These are phyloP conservation scores for Neomonachus schauinslandi DNA, from an alignment of 2,113 vertebrate species.

Conservation along the genomic window DNA sequence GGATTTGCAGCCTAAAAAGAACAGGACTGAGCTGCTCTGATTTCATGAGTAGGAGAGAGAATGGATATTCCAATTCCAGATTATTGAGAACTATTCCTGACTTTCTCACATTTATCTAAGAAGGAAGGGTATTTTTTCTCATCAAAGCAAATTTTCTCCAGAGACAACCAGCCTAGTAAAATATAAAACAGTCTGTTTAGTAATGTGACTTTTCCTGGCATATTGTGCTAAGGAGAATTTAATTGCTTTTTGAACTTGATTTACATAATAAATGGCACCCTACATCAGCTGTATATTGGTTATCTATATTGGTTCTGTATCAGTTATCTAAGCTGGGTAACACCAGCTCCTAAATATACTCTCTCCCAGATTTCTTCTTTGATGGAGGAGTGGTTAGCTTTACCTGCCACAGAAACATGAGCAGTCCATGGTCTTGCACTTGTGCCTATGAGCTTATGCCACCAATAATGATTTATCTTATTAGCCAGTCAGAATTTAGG, in stretches of 20 bases:
- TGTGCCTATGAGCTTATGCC: background rate
- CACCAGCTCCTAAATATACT: background rate
- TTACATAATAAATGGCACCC: background rate
- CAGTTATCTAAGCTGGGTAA: background rate
- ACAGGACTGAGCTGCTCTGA: background rate
- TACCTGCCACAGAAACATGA: background rate
- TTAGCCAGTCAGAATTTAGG: background rate
- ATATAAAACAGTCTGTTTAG: conserved; percentile 31
- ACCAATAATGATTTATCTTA: background rate
- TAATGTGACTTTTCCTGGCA: background rate
- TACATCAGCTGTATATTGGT: background rate
- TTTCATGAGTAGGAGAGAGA: background rate
- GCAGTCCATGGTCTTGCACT: background rate
- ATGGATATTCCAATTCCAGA: background rate
- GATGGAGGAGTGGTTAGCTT: background rate
- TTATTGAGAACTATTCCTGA: background rate
- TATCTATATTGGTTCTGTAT: background rate
- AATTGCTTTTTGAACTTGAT: background rate
- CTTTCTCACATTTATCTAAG: conserved; percentile 34
- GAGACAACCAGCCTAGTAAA: background rate
- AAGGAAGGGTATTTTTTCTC: background rate
- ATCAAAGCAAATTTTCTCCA: conserved; percentile 5
- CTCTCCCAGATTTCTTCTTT: background rate
- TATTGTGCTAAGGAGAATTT: background rate
- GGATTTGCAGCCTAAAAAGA: background rate